These are phyloP conservation scores for Neodiprion fabricii DNA, from an alignment of 1,140 invertebrate species.

Conservation along the genomic window DNA sequence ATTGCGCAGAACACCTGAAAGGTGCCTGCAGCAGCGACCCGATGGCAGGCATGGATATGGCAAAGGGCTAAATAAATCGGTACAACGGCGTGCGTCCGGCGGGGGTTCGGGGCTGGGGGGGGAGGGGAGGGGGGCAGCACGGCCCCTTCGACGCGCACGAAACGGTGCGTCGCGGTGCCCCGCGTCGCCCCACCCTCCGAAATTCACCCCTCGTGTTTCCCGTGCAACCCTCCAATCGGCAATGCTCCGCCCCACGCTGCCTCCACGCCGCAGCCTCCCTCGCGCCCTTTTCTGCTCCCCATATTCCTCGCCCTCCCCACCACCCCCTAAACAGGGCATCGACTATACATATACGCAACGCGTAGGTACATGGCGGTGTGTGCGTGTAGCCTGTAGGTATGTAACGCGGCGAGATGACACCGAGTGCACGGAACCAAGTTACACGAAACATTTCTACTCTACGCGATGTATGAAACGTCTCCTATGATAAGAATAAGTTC, in stretches of 20 bases:
- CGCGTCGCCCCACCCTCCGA: conserved; percentile 55
- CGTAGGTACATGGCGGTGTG: no score
- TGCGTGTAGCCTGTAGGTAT: no score
- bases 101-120: neutral
- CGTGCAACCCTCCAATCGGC: conserved; percentile 54
- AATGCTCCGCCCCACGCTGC: conserved; percentile 51
- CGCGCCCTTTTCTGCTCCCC: conserved; percentile 17
- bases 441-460: no score
- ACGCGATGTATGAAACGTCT: no score
- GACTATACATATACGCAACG: no score
- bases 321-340: neutral
- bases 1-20: no score
- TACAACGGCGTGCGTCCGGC: neutral
- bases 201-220: conserved; percentile 45
- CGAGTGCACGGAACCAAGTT: no score
- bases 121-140: neutral
- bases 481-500: no score
- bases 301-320: neutral
- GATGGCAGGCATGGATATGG: no score
- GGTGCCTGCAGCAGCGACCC: no score
- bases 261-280: conserved; percentile 34
- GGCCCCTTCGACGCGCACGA: conserved; percentile 39
- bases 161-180: conserved; percentile 49
- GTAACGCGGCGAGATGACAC: no score
- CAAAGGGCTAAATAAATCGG: no score